phyloP scores from a whole-genome alignment of 2,113 vertebrate genomes.

The Xerus inauris region DNA sequence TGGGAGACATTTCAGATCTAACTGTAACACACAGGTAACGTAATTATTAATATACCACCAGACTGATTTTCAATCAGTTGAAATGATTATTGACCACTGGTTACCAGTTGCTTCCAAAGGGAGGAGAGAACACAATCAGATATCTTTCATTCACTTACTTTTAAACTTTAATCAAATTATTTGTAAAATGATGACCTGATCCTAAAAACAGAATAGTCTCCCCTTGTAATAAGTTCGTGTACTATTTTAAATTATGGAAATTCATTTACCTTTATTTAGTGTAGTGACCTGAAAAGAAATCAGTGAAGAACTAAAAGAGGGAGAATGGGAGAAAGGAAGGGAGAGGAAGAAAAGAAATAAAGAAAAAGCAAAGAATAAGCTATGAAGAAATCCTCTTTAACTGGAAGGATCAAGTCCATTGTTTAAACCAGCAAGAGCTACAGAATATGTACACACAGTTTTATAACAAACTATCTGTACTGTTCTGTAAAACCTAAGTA shows the following conservation, averaged over 20 bases:
- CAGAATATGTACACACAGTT: neutral
- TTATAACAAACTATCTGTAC: neutral
- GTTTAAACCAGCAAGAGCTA: neutral
- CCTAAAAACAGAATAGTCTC: neutral
- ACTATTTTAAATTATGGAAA: conserved; percentile 37
- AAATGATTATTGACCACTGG: neutral
- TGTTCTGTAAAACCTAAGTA: conserved; percentile 24
- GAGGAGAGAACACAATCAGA: neutral
- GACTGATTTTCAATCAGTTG: conserved; percentile 29
- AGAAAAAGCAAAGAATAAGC: neutral
- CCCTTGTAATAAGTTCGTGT: neutral
- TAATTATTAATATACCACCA: neutral
- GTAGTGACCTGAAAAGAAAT: neutral
- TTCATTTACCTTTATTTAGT: conserved; percentile 4
- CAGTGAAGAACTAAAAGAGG: neutral
- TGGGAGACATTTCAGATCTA: neutral
- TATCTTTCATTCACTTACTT: neutral
- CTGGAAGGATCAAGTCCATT: neutral
- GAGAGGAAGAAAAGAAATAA: neutral
- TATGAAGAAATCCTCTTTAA: neutral
- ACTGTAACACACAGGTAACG: neutral
- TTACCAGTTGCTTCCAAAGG: conserved; percentile 27
- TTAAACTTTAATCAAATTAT: neutral
- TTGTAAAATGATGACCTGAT: neutral
- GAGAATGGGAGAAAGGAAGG: neutral